Base-by-base conservation (phyloP, 2,797 vertebrate species). In the Peromyscus nudipes region DNA sequence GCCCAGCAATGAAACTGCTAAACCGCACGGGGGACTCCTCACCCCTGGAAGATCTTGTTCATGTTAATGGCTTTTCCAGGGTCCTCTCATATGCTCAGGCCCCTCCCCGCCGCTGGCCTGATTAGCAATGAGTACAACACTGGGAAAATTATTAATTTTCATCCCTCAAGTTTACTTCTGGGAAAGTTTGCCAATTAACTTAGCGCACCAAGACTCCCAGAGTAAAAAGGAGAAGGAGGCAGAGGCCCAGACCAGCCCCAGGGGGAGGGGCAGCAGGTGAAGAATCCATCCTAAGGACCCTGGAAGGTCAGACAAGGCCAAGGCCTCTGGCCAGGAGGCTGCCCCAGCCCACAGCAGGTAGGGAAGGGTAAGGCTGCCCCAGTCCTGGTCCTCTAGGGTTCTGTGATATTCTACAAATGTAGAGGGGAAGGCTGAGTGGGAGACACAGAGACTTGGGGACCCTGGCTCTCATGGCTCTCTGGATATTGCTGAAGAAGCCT, bases 161-260 rank as follows among this genome's bases (percentile, higher is more conserved):
- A 97, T 89, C 96, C 79, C n/a, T 95, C 96, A 92, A 93, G 95
- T 97, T 97, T 94, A 96, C 98, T 98, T 98, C 98, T 97, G 97
- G 98, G 98, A 96, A 98, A 98, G 98, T 98, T 97, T 97, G 97
- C 97, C 98, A 95, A 98, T 98, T 97, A 98, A 97, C 79, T 97
- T 76, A 4, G 94, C 92, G 62, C 57, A 87, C 80, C 9, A 37
- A 90, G 93, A 75, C 46, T 73, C 89, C 93, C 89, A 69, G 89
- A 92, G 82, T 46, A 79, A 88, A 82, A 91, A 82, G 79, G 65
- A 64, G 76, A 83, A 85, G 89, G 84, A 84, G 79, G 77, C 69
- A 76, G 75, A 27, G 57, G 75, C 92, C 96, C 69, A 34, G 81
- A 82, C 80, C 11, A 7, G 87, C 29, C 77, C 65, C 34, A 1